Conservation (phyloP, 2,888 invertebrate genomes). For the Dynastes maya region DNA sequence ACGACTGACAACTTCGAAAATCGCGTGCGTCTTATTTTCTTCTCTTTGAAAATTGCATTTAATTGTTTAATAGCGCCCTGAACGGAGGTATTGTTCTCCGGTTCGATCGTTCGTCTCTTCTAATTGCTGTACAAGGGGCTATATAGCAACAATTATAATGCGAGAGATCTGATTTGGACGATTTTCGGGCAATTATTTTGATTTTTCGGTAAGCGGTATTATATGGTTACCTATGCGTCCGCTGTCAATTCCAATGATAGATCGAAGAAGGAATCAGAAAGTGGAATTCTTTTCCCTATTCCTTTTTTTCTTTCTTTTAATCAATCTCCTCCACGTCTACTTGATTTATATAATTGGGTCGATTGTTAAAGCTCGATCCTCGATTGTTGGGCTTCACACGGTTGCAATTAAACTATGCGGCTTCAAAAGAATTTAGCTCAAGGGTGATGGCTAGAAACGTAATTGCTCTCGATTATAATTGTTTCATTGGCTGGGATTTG, state of each 20-base stretch:
- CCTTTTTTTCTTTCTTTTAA: slow-evolving; percentile 20
- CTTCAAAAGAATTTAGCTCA: slow-evolving; percentile 11
- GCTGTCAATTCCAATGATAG: slow-evolving; percentile 51
- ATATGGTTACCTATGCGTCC: slow-evolving; percentile 21
- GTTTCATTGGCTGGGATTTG: neutral
- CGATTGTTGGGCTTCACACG: slow-evolving; percentile 6
- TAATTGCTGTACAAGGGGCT: slow-evolving; percentile 58
- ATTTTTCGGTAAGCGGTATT: slow-evolving; percentile 1
- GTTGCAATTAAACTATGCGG: slow-evolving; percentile 31
- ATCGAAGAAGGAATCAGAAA: slow-evolving; percentile 26
- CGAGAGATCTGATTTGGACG: slow-evolving; percentile 43
- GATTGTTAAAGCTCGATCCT: slow-evolving; percentile 5
- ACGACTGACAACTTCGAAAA: slow-evolving; percentile 64
- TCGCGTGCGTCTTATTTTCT: slow-evolving; percentile 66
- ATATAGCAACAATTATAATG: slow-evolving; percentile 23
- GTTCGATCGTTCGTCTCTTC: slow-evolving; percentile 56
- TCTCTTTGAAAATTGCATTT: slow-evolving; percentile 66
- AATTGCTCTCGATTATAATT: neutral
- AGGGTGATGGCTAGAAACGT: no score
- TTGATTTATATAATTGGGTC: slow-evolving; percentile 31
- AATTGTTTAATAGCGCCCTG: slow-evolving; percentile 66
- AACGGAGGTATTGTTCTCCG: slow-evolving; percentile 62
- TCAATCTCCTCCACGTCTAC: neutral
- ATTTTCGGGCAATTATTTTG: slow-evolving; percentile 44
- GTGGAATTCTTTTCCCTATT: neutral